Conservation (phyloP, 1,140 invertebrate genomes). For the Polyergus mexicanus region DNA sequence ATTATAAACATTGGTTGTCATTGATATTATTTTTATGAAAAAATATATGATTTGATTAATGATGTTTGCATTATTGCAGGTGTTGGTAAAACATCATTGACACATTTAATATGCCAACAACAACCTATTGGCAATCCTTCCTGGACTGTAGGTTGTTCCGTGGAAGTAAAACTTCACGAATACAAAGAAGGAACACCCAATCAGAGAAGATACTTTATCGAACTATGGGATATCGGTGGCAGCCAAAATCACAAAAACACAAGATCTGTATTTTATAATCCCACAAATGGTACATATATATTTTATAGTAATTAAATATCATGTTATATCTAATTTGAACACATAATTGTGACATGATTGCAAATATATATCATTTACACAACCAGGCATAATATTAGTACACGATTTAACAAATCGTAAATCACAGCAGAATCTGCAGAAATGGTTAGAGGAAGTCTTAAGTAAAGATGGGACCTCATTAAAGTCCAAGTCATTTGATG, state of each 20-base stretch:
- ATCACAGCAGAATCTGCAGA: constrained; percentile 96
- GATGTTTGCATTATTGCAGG: constrained; percentile 84
- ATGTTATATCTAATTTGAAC: neutral
- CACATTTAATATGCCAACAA: constrained; percentile 96
- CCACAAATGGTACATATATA: constrained; percentile 93
- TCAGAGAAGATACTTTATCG: constrained; percentile 97
- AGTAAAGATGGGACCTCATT: constrained; percentile 90
- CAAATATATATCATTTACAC: constrained; percentile 65
- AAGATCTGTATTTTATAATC: constrained; percentile 96
- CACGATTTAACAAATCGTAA: constrained; percentile 99
- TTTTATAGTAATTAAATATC: neutral
- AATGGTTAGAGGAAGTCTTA: constrained; percentile 97
- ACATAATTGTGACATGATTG: constrained; percentile 28
- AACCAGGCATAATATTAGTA: constrained; percentile 95
- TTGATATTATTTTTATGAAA: neutral
- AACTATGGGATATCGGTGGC: constrained; percentile 98
- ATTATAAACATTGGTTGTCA: neutral
- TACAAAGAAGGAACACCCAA: constrained; percentile 97
- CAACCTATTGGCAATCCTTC: constrained; percentile 94
- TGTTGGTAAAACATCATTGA: constrained; percentile 98
- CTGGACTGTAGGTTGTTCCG: constrained; percentile 98
- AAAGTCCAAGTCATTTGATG: constrained; percentile 86
- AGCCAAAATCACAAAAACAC: constrained; percentile 97
- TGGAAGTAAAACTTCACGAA: constrained; percentile 98
- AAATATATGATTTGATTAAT: constrained; percentile 1